Evolutionary conservation across 2,113 vertebrate genomes (phyloP).

Genomic region (Corythoichthys haematopterus): DNA sequence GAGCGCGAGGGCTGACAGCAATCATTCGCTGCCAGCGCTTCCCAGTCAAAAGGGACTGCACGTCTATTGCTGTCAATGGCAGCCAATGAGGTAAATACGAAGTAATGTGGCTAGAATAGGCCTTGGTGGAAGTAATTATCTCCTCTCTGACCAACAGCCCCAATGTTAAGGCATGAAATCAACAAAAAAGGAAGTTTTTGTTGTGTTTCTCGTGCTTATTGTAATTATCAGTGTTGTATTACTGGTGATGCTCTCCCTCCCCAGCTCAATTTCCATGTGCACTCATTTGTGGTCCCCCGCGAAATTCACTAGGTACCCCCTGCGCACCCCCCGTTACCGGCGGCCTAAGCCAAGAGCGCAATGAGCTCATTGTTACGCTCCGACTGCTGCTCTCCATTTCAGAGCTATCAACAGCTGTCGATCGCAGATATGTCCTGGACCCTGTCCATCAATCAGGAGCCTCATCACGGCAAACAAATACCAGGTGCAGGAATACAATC

Average conservation of each 20-base stretch:
- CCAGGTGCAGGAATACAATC: slow-evolving; percentile 36
- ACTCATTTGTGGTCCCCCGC: slow-evolving; percentile 67
- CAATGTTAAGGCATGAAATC: neutral
- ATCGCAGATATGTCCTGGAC: slow-evolving; percentile 77
- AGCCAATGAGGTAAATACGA: too few relatives aligned
- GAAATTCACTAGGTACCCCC: slow-evolving; percentile 73
- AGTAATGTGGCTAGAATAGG: neutral
- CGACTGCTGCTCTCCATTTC: slow-evolving; percentile 74
- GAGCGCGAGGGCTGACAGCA: too few relatives aligned
- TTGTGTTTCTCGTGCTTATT: slow-evolving; percentile 22
- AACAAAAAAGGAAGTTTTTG: neutral
- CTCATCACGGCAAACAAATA: slow-evolving; percentile 71
- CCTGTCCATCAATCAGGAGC: slow-evolving; percentile 73
- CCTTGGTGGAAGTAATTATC: neutral
- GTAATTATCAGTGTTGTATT: slow-evolving; percentile 41
- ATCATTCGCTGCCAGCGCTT: too few relatives aligned
- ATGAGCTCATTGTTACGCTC: slow-evolving; percentile 79
- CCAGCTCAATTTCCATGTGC: slow-evolving; percentile 57
- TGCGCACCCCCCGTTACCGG: slow-evolving; percentile 47
- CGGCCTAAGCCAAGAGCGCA: slow-evolving; percentile 69
- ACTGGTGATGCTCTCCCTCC: slow-evolving; percentile 41
- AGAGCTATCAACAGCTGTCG: slow-evolving; percentile 81
- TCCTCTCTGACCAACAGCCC: neutral
- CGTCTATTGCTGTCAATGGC: too few relatives aligned
- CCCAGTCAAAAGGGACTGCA: too few relatives aligned